These are phyloP conservation scores for Ammospiza nelsoni DNA, from an alignment of 2,113 vertebrate species.

Conservation along the genomic window DNA sequence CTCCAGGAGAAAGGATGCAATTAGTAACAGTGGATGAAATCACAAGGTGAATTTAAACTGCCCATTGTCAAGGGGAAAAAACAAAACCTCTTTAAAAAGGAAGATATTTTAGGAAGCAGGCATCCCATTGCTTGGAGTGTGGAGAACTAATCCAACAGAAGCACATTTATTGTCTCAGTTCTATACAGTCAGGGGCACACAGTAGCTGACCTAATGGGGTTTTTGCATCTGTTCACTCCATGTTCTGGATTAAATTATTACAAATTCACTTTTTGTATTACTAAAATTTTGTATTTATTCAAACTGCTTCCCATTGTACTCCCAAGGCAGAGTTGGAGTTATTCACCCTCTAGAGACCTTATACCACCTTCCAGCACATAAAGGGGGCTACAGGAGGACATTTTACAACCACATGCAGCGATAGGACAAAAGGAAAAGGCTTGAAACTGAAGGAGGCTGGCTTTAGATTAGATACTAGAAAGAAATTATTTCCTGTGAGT, in stretches of 20 bases:
- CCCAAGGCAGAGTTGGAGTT: background rate
- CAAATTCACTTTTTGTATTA: background rate
- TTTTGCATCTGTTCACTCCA: background rate
- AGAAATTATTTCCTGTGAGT: background rate
- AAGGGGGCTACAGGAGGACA: background rate
- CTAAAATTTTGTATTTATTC: background rate
- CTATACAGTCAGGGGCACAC: background rate
- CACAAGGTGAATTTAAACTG: constrained; percentile 1
- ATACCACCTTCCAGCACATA: background rate
- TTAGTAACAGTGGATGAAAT: background rate
- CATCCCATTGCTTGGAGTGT: background rate
- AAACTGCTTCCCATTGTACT: background rate
- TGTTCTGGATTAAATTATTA: background rate
- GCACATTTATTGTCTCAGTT: background rate
- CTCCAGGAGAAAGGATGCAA: background rate
- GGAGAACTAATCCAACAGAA: background rate
- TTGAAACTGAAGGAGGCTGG: background rate
- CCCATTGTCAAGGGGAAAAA: background rate
- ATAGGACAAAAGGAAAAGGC: background rate
- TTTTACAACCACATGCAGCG: accelerated
- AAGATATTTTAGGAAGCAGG: background rate
- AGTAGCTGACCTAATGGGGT: background rate
- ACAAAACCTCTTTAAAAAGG: background rate
- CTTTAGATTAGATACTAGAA: background rate
- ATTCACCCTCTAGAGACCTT: background rate